Base-by-base conservation (phyloP, 2,888 invertebrate genomes). In the Ypsolopha sequella region DNA sequence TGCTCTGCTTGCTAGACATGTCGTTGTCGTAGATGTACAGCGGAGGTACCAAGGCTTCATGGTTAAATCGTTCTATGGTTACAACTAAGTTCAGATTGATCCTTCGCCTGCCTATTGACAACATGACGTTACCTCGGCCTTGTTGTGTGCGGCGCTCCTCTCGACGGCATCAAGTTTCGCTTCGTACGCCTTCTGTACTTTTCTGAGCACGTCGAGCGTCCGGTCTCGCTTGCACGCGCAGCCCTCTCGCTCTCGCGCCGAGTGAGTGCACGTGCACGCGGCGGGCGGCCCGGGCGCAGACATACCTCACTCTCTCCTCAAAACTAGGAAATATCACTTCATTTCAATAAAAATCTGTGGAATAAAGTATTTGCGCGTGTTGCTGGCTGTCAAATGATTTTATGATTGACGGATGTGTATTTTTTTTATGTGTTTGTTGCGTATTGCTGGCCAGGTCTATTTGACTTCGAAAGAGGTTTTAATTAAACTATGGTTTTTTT, bases 181-280 rank as follows among this genome's bases (percentile, higher is more conserved):
- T 58, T 91, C 89, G 63, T 92, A 93, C 0, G 90, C 77, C 51
- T 76, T 71, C 64, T 90, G 91, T 56, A 93, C 89, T 53, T 92
- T 88, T 47, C 80, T 73, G 50, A 91, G 79, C 57, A 91, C 88
- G 46, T 67, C 76, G 51, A 90, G 76, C 33, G 84, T 60, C 2
- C 62, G 66, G 50, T 56, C 4, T 58, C 69, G n/a, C 52, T 48
- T 64, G 70, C 45, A 39, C 66, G 55, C 63, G 65, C 70, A n/a
- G 63, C 63, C 35, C 57, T n/a, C 41, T 68, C 71, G 24, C 63
- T 60, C 13, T 74, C 70, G n/a, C 24, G 24, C 48, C 24, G 11
- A 41, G 41, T 38, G 41, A 2, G n/a, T 1, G 38, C 8, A 38
- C 38, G 38, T 6, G 38, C 38, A 10, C 38, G n/a, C 6, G 8